phyloP scores from a whole-genome alignment of 2,113 vertebrate species.

The Cinclus mexicanus region DNA sequence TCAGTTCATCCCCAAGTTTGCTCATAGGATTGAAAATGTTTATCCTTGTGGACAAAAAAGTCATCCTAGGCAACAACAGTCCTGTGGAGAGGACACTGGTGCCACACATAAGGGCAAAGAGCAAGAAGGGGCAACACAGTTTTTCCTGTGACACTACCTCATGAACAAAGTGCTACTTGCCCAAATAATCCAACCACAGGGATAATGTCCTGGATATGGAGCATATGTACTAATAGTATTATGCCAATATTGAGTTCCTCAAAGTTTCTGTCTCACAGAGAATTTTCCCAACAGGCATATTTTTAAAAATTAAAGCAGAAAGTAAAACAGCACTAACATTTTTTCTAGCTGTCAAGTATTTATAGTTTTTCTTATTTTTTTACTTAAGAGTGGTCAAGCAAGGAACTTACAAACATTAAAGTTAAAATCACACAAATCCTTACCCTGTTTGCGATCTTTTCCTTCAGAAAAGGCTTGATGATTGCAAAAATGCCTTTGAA shows the following conservation, averaged over 20 bases:
- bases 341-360: background rate
- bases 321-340: background rate
- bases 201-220: background rate
- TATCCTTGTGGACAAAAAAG: background rate
- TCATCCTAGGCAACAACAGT: background rate
- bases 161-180: background rate
- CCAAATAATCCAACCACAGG: background rate
- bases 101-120: background rate
- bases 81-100: background rate
- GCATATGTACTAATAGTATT: background rate
- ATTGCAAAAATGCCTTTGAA: slow-evolving; percentile 99
- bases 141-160: background rate
- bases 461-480: slow-evolving; percentile 97
- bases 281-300: background rate
- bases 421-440: slow-evolving; percentile 42
- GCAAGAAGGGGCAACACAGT: background rate
- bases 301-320: background rate
- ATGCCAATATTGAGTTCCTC: background rate
- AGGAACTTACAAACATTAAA: background rate
- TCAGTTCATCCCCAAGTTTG: rapidly evolving
- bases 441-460: slow-evolving; percentile 98
- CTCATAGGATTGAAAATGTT: background rate
- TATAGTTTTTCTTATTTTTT: background rate
- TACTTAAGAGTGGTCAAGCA: background rate
- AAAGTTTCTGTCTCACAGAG: background rate